phyloP scores from a whole-genome alignment of 2,797 vertebrate species.

The Melanotaenia maccullochi region DNA sequence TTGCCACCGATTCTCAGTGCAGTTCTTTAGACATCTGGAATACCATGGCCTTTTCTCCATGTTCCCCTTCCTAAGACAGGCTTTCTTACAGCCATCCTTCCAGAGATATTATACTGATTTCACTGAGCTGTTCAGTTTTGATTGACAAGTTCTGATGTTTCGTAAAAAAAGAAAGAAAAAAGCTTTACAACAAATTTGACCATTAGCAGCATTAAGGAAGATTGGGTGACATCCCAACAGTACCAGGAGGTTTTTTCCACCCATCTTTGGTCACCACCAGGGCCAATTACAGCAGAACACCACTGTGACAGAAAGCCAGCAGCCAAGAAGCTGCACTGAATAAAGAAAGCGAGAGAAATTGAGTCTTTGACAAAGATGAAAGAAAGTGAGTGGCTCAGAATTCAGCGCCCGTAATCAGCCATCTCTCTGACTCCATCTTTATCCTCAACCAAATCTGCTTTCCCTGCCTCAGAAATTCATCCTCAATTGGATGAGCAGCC shows the following conservation, averaged over 20 bases:
- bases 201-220: background rate
- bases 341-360: conserved; percentile 52
- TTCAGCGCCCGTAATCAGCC: conserved; percentile 71
- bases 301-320: conserved; percentile 39
- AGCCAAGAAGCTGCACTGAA: conserved; percentile 45
- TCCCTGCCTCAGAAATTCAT: conserved; percentile 56
- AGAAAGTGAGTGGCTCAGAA: conserved; percentile 66
- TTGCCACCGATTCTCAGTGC: no score
- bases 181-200: background rate
- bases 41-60: background rate
- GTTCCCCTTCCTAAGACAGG: background rate
- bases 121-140: no score
- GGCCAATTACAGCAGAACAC: conserved; percentile 48
- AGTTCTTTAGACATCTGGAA: background rate
- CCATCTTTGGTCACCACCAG: conserved; percentile 32
- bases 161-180: background rate
- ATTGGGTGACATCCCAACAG: background rate
- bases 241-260: conserved; percentile 20
- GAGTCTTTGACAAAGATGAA: conserved; percentile 68
- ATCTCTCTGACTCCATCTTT: conserved; percentile 68
- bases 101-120: no score
- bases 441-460: conserved; percentile 73
- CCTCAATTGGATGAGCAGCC: conserved; percentile 43
- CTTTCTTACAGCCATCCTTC: background rate
- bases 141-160: no score